These are phyloP conservation scores for Rhynchonema sp. DNA, from an alignment of 2,888 invertebrate species.

Conservation along the genomic window DNA sequence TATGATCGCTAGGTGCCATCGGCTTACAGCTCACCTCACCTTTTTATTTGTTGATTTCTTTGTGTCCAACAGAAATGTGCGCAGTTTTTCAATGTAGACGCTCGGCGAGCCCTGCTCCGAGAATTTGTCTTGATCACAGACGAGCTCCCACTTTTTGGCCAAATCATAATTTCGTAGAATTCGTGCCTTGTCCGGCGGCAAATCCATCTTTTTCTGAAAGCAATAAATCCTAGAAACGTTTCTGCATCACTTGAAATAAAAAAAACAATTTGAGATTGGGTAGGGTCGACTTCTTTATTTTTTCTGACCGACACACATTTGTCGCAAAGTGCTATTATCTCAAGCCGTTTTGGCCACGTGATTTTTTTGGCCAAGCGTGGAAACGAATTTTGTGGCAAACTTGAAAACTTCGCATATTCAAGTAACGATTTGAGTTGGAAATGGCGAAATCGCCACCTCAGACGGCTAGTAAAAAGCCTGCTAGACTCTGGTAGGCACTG, in stretches of 20 bases:
- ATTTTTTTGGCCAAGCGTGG: not conserved
- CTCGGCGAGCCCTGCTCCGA: conserved; percentile 93
- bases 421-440: too few relatives aligned
- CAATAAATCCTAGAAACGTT: conserved; percentile 16
- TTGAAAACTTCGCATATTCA: not conserved
- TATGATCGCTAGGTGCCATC: too few relatives aligned
- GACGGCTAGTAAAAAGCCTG: too few relatives aligned
- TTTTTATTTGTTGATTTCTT: conserved; percentile 42
- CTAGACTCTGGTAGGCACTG: too few relatives aligned
- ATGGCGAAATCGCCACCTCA: not conserved
- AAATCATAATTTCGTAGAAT: conserved; percentile 80
- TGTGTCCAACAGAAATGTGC: conserved; percentile 61
- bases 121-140: conserved; percentile 94
- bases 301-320: too few relatives aligned
- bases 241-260: too few relatives aligned
- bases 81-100: conserved; percentile 81
- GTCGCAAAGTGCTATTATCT: too few relatives aligned
- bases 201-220: conserved; percentile 87
- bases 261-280: too few relatives aligned
- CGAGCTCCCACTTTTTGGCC: conserved; percentile 98
- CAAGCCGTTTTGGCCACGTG: too few relatives aligned
- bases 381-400: not conserved
- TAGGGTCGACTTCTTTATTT: too few relatives aligned
- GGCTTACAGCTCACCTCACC: not conserved
- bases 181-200: conserved; percentile 95